Percentiles rank a stretch among this genome's conserved stretches.
Evolutionary conservation across 2,888 invertebrate genomes (phyloP).

Genomic region (Nemapogon koenigi): DNA sequence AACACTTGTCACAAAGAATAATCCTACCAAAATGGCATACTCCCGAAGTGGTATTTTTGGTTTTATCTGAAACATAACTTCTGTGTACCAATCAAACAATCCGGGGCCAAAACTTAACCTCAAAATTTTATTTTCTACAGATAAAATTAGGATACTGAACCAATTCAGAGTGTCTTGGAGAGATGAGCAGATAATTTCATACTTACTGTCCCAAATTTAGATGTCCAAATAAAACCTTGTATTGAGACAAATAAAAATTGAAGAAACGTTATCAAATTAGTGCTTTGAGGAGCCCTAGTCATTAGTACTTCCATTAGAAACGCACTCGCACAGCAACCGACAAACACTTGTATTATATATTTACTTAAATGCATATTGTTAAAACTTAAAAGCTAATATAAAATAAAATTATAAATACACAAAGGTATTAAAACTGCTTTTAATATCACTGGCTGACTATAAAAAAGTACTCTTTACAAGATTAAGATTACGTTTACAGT

Average conservation of each 20-base stretch:
- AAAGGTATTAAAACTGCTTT: background rate
- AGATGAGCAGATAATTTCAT: background rate
- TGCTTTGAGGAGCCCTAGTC: constrained; percentile 35
- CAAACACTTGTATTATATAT: constrained; percentile 34
- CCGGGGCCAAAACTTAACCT: too few species aligned
- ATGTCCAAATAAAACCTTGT: constrained; percentile 38
- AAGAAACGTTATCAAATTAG: constrained; percentile 48
- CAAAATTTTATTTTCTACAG: too few species aligned
- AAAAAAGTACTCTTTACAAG: too few species aligned
- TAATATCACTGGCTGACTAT: too few species aligned
- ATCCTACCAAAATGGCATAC: constrained; percentile 39
- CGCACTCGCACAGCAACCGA: constrained; percentile 43
- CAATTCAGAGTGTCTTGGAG: too few species aligned
- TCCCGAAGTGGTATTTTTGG: constrained; percentile 47
- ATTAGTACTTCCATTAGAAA: constrained; percentile 55
- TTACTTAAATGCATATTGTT: constrained; percentile 28
- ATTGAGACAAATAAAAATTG: constrained; percentile 46
- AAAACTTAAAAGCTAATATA: background rate
- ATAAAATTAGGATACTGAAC: too few species aligned
- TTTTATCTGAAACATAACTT: constrained; percentile 48
- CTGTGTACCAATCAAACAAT: too few species aligned
- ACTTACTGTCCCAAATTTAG: constrained; percentile 42
- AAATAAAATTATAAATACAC: background rate
- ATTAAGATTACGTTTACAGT: too few species aligned
- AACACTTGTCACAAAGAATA: constrained; percentile 53